Evolutionary conservation across 2,888 invertebrate species (phyloP).

Genomic region (Sphaerophoria taeniata): DNA sequence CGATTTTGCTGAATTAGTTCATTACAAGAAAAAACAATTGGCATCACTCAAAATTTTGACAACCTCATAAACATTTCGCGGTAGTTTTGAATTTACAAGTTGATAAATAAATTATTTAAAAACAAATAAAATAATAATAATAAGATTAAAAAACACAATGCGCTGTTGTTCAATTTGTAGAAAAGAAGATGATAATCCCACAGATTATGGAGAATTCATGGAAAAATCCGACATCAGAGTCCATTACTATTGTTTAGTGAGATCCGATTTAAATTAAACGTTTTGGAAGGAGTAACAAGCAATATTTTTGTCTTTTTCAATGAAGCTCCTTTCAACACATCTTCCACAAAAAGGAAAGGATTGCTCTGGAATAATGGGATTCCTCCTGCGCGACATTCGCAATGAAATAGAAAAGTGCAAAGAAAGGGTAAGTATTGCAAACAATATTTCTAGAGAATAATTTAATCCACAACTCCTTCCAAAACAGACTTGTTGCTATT

Average conservation of each 20-base stretch:
- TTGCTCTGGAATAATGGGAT: conserved; percentile 89
- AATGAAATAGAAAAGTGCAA: conserved; percentile 86
- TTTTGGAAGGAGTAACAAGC: neutral
- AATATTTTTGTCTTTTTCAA: neutral
- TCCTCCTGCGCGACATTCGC: conserved; percentile 87
- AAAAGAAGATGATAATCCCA: conserved; percentile 59
- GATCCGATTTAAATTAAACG: neutral
- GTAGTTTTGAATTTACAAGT: too few relatives aligned
- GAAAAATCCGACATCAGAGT: conserved; percentile 75
- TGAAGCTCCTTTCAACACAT: conserved; percentile 88
- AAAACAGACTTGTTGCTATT: conserved; percentile 77
- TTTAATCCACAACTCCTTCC: neutral
- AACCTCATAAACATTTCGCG: too few relatives aligned
- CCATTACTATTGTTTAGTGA: conserved; percentile 80
- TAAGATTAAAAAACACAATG: conserved; percentile 18
- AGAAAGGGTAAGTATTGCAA: conserved; percentile 84
- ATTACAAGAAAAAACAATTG: too few relatives aligned
- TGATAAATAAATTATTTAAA: too few relatives aligned
- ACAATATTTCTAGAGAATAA: neutral
- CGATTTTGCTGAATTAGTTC: too few relatives aligned
- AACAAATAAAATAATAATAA: neutral
- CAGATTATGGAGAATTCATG: conserved; percentile 79
- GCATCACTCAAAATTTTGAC: too few relatives aligned
- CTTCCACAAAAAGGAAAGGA: conserved; percentile 88
- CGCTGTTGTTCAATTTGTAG: conserved; percentile 45